A percentile compares a stretch with the other conserved stretches of the same genome.
Conservation (phyloP, 1,140 invertebrate genomes). For the Drosophila auraria region DNA sequence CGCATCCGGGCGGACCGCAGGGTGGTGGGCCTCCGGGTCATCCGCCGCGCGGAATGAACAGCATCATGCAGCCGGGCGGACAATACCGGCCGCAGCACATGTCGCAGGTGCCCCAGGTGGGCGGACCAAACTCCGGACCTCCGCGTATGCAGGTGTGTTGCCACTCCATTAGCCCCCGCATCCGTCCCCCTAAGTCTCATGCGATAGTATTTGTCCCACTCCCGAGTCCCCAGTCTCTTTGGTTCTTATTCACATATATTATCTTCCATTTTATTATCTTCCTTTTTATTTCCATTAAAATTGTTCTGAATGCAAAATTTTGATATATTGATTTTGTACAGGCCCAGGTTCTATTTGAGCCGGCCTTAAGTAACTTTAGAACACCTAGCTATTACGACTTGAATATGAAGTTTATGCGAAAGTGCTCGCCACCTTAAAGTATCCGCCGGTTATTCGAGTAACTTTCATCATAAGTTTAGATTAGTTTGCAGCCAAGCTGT, state of each 20-base stretch:
- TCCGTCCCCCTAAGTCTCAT: slow-evolving; percentile 20
- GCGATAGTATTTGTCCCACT: slow-evolving; percentile 18
- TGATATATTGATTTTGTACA: slow-evolving; percentile 28
- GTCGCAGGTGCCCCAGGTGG: slow-evolving; percentile 85
- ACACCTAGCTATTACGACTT: slow-evolving; percentile 25
- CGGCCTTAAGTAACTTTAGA: slow-evolving; percentile 39
- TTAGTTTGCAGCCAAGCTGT: background rate
- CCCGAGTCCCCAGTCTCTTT: slow-evolving; percentile 20
- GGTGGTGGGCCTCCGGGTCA: slow-evolving; percentile 86
- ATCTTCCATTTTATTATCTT: slow-evolving; percentile 52
- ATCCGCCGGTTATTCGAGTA: background rate
- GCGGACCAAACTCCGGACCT: slow-evolving; percentile 77
- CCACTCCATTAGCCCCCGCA: slow-evolving; percentile 4
- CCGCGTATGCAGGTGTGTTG: slow-evolving; percentile 83
- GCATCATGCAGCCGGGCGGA: slow-evolving; percentile 77
- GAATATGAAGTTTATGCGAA: slow-evolving; percentile 31
- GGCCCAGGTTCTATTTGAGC: slow-evolving; percentile 4
- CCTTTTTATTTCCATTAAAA: slow-evolving; percentile 60
- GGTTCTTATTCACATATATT: slow-evolving; percentile 54
- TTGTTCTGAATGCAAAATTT: slow-evolving; percentile 85
- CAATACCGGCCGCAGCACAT: slow-evolving; percentile 84
- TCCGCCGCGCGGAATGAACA: slow-evolving; percentile 87
- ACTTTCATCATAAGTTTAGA: slow-evolving; percentile 8
- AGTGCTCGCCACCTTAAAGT: background rate
- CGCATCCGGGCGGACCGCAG: slow-evolving; percentile 85